Conservation (phyloP, 2,888 invertebrate genomes). For the Enchytraeus crypticus region DNA sequence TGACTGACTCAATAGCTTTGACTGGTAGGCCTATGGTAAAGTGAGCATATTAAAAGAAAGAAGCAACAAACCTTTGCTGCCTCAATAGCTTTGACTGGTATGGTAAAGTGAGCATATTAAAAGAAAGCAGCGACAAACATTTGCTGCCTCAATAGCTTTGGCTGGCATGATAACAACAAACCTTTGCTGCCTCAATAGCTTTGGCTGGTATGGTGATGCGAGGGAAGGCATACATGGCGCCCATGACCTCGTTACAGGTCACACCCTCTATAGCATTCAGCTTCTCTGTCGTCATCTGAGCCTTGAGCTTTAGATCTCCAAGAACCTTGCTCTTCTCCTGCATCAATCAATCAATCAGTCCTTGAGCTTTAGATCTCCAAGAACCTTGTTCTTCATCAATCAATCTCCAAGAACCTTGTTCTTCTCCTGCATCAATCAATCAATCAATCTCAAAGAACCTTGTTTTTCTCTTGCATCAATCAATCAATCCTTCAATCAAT, state of each 20-base stretch:
- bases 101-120: constrained; percentile 65
- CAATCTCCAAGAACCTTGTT: constrained; percentile 63
- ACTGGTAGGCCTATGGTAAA: too few species aligned
- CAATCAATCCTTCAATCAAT: too few species aligned
- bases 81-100: constrained; percentile 74
- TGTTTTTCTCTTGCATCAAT: too few species aligned
- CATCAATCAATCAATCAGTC: too few species aligned
- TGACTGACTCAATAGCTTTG: too few species aligned
- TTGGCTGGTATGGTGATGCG: constrained; percentile 69
- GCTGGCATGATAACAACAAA: too few species aligned
- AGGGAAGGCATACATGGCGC: constrained; percentile 99
- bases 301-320: constrained; percentile 66
- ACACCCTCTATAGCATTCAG: constrained; percentile 85
- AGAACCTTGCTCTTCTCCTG: constrained; percentile 67
- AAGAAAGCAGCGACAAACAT: too few species aligned
- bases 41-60: too few species aligned
- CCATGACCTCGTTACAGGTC: constrained; percentile 72
- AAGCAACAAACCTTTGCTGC: constrained; percentile 65
- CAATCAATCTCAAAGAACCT: too few species aligned
- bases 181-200: constrained; percentile 74
- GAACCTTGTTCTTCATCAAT: too few species aligned
- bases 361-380: constrained; percentile 63
- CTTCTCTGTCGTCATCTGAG: constrained; percentile 72
- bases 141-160: too few species aligned
- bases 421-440: constrained; percentile 67